Evolutionary conservation across 2,888 invertebrate species (phyloP).

Genomic region (Physocephala rufipes): DNA sequence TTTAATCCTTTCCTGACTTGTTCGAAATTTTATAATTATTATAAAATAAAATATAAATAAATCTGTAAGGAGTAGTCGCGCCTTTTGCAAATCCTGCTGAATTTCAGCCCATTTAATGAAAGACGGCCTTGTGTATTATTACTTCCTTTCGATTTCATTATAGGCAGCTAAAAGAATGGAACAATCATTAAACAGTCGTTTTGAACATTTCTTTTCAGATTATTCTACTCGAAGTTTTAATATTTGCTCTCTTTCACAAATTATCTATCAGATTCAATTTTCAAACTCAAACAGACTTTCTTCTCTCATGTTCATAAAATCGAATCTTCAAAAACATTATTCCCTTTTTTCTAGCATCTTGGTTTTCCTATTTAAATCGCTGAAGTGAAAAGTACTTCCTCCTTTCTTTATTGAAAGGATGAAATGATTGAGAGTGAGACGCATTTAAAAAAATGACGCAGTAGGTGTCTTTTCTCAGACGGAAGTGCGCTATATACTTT

Average conservation of each 20-base stretch:
- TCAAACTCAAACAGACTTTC: background rate
- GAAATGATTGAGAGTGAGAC: background rate
- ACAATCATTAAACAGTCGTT: background rate
- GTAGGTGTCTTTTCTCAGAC: constrained; percentile 33
- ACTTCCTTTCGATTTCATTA: background rate
- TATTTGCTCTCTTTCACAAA: constrained; percentile 14
- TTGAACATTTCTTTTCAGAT: constrained; percentile 24
- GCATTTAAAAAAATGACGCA: constrained; percentile 13
- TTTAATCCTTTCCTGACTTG: too few species aligned
- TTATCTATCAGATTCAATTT: background rate
- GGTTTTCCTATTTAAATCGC: background rate
- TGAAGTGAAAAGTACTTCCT: constrained; percentile 8
- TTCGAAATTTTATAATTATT: too few species aligned
- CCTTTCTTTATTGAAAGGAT: constrained; percentile 7
- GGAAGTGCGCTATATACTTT: constrained; percentile 23
- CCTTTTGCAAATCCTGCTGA: too few species aligned
- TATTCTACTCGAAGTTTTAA: background rate
- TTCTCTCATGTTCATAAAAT: constrained; percentile 4
- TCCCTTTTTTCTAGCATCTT: background rate
- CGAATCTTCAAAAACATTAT: constrained; percentile 11
- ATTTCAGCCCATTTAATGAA: too few species aligned
- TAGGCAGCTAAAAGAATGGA: background rate
- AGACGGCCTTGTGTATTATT: background rate
- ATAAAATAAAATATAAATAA: too few species aligned
- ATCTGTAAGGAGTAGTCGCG: too few species aligned